Conservation (phyloP, 2,113 vertebrate genomes). For the Ibidorhyncha struthersii region DNA sequence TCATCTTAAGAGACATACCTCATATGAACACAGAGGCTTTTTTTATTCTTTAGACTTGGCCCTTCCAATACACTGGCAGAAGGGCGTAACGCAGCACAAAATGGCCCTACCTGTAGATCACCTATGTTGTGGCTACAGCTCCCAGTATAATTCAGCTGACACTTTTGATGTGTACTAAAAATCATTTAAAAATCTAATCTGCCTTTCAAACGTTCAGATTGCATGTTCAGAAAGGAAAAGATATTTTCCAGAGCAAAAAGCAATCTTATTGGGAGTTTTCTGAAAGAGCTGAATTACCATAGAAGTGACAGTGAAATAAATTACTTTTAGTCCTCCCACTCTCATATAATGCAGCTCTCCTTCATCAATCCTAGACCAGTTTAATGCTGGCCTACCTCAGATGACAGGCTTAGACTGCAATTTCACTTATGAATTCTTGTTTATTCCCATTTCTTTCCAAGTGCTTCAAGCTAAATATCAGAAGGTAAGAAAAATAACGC, state of each 20-base stretch:
- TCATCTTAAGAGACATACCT: background rate
- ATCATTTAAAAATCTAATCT: background rate
- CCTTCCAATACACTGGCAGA: background rate
- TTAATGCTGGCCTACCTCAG: constrained; percentile 5
- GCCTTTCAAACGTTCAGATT: background rate
- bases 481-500: background rate
- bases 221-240: background rate
- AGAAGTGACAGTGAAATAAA: background rate
- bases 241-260: background rate
- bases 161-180: background rate
- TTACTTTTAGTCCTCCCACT: constrained; percentile 20
- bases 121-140: background rate
- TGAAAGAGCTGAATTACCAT: background rate
- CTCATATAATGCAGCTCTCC: background rate
- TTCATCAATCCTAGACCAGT: background rate
- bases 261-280: background rate
- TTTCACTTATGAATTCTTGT: background rate
- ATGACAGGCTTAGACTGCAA: background rate
- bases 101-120: background rate
- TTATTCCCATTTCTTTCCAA: background rate
- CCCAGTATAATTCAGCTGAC: background rate
- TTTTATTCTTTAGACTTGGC: background rate
- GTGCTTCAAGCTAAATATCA: background rate
- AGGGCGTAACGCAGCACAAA: background rate
- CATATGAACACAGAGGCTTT: background rate